Evolutionary conservation across 2,797 vertebrate species (phyloP).

Genomic region (Gouania willdenowi): DNA sequence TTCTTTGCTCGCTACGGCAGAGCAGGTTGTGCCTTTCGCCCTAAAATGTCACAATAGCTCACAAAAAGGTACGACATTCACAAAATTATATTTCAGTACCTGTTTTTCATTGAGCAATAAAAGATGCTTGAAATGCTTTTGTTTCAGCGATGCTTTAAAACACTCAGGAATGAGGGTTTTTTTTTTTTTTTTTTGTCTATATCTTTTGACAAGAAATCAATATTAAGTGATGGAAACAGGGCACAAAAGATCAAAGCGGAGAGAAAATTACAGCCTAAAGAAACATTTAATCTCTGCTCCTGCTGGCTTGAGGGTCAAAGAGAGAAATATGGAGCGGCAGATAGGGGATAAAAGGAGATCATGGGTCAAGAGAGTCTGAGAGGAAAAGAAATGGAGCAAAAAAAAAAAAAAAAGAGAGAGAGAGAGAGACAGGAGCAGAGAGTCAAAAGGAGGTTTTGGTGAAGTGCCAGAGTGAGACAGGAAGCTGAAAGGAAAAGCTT

Average conservation of each 20-base stretch:
- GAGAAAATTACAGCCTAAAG: background rate
- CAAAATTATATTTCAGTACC: too few relatives aligned
- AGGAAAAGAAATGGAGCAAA: constrained; percentile 14
- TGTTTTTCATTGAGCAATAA: too few relatives aligned
- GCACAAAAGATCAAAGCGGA: background rate
- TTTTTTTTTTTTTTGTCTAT: too few relatives aligned
- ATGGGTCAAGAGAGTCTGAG: constrained; percentile 22
- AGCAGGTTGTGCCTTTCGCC: too few relatives aligned
- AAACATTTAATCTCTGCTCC: constrained; percentile 3
- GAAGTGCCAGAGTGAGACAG: constrained; percentile 10
- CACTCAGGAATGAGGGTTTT: too few relatives aligned
- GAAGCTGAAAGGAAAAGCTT: constrained; percentile 31
- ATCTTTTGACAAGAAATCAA: background rate
- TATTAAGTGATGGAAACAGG: background rate
- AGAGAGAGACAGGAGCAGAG: constrained; percentile 11
- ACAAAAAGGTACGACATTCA: too few relatives aligned
- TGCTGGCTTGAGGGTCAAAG: background rate
- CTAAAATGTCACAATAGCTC: too few relatives aligned
- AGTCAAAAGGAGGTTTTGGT: constrained; percentile 21
- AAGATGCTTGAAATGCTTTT: too few relatives aligned
- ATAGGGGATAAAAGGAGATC: background rate
- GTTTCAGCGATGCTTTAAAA: too few relatives aligned
- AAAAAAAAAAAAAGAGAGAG: background rate
- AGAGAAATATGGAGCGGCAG: background rate
- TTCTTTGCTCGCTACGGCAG: too few relatives aligned